Evolutionary conservation across 1,140 invertebrate species (phyloP).

Genomic region (Rhyacophila brunnea): DNA sequence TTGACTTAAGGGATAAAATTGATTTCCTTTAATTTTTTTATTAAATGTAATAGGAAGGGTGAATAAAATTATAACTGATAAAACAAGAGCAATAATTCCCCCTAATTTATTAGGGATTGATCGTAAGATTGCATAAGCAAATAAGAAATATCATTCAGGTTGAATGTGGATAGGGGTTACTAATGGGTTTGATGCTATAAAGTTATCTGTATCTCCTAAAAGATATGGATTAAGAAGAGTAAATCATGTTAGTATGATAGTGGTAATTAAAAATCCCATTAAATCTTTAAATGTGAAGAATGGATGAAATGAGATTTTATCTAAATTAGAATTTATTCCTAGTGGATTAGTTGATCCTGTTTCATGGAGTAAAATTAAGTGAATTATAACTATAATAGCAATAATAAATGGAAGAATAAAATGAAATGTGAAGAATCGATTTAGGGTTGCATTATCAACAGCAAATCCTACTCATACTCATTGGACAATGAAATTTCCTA

Average conservation of each 20-base stretch:
- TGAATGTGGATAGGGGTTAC: constrained; percentile 70
- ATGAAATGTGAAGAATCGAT: constrained; percentile 70
- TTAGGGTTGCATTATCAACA: constrained; percentile 67
- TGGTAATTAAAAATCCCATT: constrained; percentile 56
- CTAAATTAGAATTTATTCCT: constrained; percentile 58
- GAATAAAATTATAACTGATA: constrained; percentile 63
- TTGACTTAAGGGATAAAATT: constrained; percentile 61
- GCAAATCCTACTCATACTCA: constrained; percentile 70
- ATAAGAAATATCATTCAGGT: constrained; percentile 76
- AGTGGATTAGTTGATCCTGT: constrained; percentile 61
- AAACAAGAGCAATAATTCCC: constrained; percentile 64
- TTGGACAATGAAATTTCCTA: constrained; percentile 59
- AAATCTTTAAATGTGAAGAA: constrained; percentile 63
- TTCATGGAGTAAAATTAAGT: constrained; percentile 63
- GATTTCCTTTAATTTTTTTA: constrained; percentile 53
- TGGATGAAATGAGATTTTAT: constrained; percentile 63
- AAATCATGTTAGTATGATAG: constrained; percentile 49
- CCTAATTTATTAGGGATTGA: constrained; percentile 74
- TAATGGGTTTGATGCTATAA: constrained; percentile 66
- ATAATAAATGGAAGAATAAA: constrained; percentile 70
- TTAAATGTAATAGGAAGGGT: constrained; percentile 55
- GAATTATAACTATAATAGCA: constrained; percentile 56
- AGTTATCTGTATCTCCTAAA: constrained; percentile 68
- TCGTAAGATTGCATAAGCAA: constrained; percentile 72
- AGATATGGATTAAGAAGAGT: constrained; percentile 56